Evolutionary conservation across 2,888 invertebrate species (phyloP).

Genomic region (Cremastobaeus sp.): DNA sequence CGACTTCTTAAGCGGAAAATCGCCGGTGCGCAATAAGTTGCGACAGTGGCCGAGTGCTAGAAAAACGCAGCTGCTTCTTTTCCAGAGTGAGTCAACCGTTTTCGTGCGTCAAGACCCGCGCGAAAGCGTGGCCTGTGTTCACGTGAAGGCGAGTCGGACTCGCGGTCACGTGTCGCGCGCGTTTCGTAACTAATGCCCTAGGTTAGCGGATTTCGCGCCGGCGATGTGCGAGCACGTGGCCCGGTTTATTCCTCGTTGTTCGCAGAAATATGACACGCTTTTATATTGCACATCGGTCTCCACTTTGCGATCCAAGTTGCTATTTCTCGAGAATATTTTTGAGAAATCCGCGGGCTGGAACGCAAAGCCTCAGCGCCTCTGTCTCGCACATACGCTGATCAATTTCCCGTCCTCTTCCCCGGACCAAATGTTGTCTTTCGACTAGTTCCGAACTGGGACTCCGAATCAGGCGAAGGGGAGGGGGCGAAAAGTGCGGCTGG

Average conservation of each 20-base stretch:
- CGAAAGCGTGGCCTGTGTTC: slow-evolving; percentile 39
- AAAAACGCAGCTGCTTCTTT: too few relatives aligned
- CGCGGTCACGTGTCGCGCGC: slow-evolving; percentile 39
- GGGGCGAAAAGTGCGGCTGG: neutral
- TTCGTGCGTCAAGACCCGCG: slow-evolving; percentile 7
- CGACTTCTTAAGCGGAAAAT: too few relatives aligned
- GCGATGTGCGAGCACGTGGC: slow-evolving; percentile 45
- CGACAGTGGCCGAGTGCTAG: too few relatives aligned
- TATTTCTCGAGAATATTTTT: neutral
- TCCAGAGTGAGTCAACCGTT: slow-evolving; percentile 6
- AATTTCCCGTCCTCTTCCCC: neutral
- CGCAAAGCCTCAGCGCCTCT: too few relatives aligned
- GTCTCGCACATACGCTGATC: too few relatives aligned
- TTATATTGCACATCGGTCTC: slow-evolving; percentile 3
- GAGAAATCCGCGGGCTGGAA: too few relatives aligned
- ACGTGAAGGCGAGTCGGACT: slow-evolving; percentile 46
- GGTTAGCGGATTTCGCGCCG: slow-evolving; percentile 31
- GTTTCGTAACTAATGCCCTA: slow-evolving; percentile 17
- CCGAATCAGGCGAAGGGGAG: neutral
- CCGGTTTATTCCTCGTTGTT: slow-evolving; percentile 29
- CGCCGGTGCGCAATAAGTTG: too few relatives aligned
- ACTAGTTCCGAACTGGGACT: too few relatives aligned
- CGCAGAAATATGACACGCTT: slow-evolving; percentile 19
- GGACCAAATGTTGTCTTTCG: neutral
- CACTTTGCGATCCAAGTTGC: neutral